phyloP scores from a whole-genome alignment of 92 coral and sea anemone species.

The Palythoa grandis region DNA sequence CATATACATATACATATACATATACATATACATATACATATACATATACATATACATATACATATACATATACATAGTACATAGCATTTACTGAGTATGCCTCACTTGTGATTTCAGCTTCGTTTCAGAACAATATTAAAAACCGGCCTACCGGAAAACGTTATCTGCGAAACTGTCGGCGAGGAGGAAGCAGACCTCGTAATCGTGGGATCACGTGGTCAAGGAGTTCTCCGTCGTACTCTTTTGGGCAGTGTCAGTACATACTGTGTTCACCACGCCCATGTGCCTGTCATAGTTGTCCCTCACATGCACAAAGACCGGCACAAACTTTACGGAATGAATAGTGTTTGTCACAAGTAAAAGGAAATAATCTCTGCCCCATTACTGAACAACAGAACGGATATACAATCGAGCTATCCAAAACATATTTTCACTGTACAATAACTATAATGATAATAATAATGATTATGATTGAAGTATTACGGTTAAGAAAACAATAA shows the following conservation, averaged over 20 bases:
- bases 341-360: background rate
- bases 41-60: no score
- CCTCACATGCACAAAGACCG: conserved; percentile 8
- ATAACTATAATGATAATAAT: no score
- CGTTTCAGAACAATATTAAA: conserved; percentile 14
- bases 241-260: conserved; percentile 46
- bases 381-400: no score
- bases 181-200: conserved; percentile 13
- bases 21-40: no score
- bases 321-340: conserved; percentile 9
- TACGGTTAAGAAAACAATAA: no score
- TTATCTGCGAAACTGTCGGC: conserved; percentile 16
- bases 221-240: conserved; percentile 39
- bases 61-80: background rate
- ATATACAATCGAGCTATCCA: no score
- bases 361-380: no score
- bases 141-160: conserved; percentile 14
- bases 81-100: background rate
- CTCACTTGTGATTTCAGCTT: conserved; percentile 7
- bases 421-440: no score
- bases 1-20: no score
- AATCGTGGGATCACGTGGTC: conserved; percentile 29
- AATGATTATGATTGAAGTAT: no score
- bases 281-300: conserved; percentile 39
- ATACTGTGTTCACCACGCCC: conserved; percentile 43